These are phyloP conservation scores for Tetragnatha versicolor DNA, from an alignment of 1,140 invertebrate species.

Conservation along the genomic window DNA sequence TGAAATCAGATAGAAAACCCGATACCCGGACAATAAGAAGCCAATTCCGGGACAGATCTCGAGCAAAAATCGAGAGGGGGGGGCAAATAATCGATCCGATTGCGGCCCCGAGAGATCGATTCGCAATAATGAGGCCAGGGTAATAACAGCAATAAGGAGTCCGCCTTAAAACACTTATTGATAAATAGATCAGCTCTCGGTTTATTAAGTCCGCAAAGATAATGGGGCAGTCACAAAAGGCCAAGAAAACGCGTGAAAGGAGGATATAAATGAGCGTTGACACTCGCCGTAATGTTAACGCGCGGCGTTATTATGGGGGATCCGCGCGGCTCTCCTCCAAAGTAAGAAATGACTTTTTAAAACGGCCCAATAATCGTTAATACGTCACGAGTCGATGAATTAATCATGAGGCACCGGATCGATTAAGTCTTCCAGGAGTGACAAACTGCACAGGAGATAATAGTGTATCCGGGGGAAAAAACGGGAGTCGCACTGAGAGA, in stretches of 20 bases:
- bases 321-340: constrained; percentile 23
- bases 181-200: constrained; percentile 46
- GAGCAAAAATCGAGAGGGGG: constrained; percentile 23
- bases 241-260: constrained; percentile 27
- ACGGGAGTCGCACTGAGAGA: not conserved
- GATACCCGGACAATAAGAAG: constrained; percentile 33
- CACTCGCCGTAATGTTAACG: constrained; percentile 52
- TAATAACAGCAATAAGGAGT: constrained; percentile 18
- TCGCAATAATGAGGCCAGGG: not conserved
- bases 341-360: constrained; percentile 56
- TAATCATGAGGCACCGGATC: constrained; percentile 35
- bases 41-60: not conserved
- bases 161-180: constrained; percentile 51
- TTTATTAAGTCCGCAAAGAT: constrained; percentile 53
- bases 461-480: not conserved
- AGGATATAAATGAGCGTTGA: constrained; percentile 3
- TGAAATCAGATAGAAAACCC: constrained; percentile 14
- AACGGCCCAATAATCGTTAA: constrained; percentile 55
- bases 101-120: constrained; percentile 7
- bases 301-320: constrained; percentile 25
- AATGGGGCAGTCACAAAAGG: constrained; percentile 40
- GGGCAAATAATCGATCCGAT: constrained; percentile 42
- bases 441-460: constrained; percentile 21
- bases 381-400: constrained; percentile 50
- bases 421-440: constrained; percentile 12